phyloP scores from a whole-genome alignment of 1,140 invertebrate species.

The Papilio polytes region DNA sequence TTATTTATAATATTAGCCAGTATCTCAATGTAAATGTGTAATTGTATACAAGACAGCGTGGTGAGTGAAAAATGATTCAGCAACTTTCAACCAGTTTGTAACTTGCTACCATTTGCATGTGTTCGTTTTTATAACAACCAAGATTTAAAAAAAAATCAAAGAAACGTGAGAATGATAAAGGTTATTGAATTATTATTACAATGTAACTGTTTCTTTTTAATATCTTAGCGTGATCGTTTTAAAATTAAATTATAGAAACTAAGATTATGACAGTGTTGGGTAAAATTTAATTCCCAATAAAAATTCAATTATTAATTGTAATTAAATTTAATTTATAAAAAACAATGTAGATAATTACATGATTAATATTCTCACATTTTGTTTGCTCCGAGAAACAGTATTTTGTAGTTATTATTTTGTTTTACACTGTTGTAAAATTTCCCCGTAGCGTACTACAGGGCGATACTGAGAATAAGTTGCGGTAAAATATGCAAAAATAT shows the following conservation, averaged over 20 bases:
- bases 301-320: too few species aligned
- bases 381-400: background rate
- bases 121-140: background rate
- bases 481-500: background rate
- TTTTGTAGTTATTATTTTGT: background rate
- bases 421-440: background rate
- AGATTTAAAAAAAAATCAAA: background rate
- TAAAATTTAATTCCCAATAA: too few species aligned
- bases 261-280: too few species aligned
- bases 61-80: slow-evolving; percentile 9
- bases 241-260: too few species aligned
- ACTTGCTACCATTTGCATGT: background rate
- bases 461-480: background rate
- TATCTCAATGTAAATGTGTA: background rate
- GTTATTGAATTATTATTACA: too few species aligned
- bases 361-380: too few species aligned
- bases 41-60: background rate
- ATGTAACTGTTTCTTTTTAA: too few species aligned
- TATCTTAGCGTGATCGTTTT: too few species aligned
- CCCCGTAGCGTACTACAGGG: background rate
- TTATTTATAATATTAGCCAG: slow-evolving; percentile 2
- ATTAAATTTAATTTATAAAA: too few species aligned
- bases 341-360: too few species aligned
- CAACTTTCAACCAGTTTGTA: slow-evolving; percentile 2
- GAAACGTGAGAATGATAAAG: background rate